Base-by-base conservation (phyloP, 2,888 invertebrate species). In the Perizoma flavofasciatum region DNA sequence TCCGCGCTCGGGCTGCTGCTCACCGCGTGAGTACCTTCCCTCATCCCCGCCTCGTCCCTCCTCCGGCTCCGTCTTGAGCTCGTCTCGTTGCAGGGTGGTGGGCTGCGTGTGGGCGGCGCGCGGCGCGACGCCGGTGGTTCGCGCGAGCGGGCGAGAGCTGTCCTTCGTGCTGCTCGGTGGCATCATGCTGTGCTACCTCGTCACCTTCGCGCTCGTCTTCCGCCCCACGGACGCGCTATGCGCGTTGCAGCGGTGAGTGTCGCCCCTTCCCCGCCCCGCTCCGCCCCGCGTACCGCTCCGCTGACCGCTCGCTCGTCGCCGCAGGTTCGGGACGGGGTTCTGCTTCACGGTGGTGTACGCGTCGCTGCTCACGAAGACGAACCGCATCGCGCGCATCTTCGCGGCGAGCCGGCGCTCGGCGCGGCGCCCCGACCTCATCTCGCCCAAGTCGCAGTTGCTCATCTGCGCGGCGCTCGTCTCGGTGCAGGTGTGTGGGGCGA, bases 301-400 rank as follows among this genome's bases (percentile, higher is more conserved):
- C 44, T 52, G 35, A 44, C 52, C 6, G 34, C 46, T 9, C 4
- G 7, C 5, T 10, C 10, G 7, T 33, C 33, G 34, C 37, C 48
- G 7, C 75, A 97, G 96, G 75, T 96, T 97, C 75, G 94, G 96
- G 8, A 96, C 98, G 0, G 98, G 98, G 1, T 96, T 98, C 81
- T 98, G 98, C 79, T 99, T 99, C 92, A 97, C 98, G 1, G 96
- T 99, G 47, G 98, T 99, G 55, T 99, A 99, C 88, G 98, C 98
- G 0, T 98, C 99, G 4, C 93, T 99, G 33, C 94, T 99, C 57
- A 99, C 99, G 22, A 99, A 99, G 92, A 99, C 99, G 5, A 99
- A 99, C 89, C 93, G 99, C 59, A 99, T 99, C 68, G 96, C 98
- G 4, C 93, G 99, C 55, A 99, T 99, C 79, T 97, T 99, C 84